Evolutionary conservation across 2,797 vertebrate species (phyloP).

Genomic region (Odontamblyopus rebecca): DNA sequence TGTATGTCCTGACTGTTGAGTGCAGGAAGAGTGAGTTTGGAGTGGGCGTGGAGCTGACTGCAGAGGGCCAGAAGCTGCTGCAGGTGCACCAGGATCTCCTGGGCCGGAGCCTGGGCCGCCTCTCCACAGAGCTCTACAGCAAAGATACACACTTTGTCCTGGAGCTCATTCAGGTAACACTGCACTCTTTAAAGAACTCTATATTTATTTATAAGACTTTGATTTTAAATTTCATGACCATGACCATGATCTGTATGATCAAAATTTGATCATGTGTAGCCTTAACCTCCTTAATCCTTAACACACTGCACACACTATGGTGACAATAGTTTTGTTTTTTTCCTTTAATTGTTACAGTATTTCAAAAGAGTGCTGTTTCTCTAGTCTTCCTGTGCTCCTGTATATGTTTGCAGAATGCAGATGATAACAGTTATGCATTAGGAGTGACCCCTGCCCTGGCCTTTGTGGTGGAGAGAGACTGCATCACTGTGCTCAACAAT

Average conservation of each 20-base stretch:
- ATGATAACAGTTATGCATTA: constrained; percentile 78
- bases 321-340: no score
- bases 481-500: constrained; percentile 80
- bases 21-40: constrained; percentile 81
- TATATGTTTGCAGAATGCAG: constrained; percentile 72
- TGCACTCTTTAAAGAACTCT: not conserved
- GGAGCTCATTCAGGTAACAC: constrained; percentile 81
- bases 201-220: no score
- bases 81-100: constrained; percentile 75
- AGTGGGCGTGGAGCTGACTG: constrained; percentile 76
- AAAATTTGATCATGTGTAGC: no score
- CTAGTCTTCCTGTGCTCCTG: not conserved
- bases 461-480: constrained; percentile 77
- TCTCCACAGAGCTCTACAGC: constrained; percentile 84
- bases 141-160: constrained; percentile 85
- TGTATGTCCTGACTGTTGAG: not conserved
- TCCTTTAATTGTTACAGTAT: not conserved
- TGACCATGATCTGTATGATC: no score
- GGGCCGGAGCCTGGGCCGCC: constrained; percentile 80
- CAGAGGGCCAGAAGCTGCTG: constrained; percentile 76
- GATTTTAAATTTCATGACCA: no score
- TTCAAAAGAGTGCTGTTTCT: not conserved
- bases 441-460: constrained; percentile 67
- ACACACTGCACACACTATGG: no score
- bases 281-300: no score